Evolutionary conservation across 2,797 vertebrate species (phyloP), one percentile per base, ranked within the genome.

Genomic region (Hippoglossus hippoglossus): DNA sequence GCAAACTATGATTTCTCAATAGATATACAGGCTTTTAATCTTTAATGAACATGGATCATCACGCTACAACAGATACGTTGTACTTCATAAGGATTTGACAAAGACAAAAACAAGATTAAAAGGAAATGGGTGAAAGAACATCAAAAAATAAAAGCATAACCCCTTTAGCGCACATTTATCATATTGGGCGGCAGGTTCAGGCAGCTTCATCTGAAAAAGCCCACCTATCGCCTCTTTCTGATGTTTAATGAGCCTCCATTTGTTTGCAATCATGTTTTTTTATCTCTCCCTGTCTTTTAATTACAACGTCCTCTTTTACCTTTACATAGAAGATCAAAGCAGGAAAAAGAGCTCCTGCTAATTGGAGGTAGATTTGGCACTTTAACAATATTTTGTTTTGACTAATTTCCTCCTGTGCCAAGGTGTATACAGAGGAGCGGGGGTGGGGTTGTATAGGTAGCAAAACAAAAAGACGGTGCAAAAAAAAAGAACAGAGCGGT

Each of bases 311-410:
- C 26, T 71, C 51, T 73, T 80, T 84, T 83, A 82, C 65, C 72
- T 79, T 82, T 58, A 75, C 68, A 77, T 41, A 6, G 53, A 77
- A 89, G 82, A 83, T 91, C 89, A 91, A 91, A 89, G 82, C 56
- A 73, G 63, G 61, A 62, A 72, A 67, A 63, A 22, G 3, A 73
- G 73, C 65, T 65, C 24, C 53, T 0, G 2, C 73, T 89, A 90
- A 92, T 89, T 84, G 86, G 81, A 82, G 71, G 68, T 69, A 77
- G 60, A 86, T 74, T 80, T 81, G 75, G 59, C 4, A 71, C 67
- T 77, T 83, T 83, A 84, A 75, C 69, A 72, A 79, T 77, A 78
- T 81, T 89, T 88, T 85, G 82, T 78, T 77, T 59, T 58, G 46
- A 77, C 78, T 86, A 90, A 91, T 89, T 86, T 80, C 60, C 63